These are phyloP conservation scores for Diaperis boleti DNA, from an alignment of 2,888 invertebrate species.

Conservation along the genomic window DNA sequence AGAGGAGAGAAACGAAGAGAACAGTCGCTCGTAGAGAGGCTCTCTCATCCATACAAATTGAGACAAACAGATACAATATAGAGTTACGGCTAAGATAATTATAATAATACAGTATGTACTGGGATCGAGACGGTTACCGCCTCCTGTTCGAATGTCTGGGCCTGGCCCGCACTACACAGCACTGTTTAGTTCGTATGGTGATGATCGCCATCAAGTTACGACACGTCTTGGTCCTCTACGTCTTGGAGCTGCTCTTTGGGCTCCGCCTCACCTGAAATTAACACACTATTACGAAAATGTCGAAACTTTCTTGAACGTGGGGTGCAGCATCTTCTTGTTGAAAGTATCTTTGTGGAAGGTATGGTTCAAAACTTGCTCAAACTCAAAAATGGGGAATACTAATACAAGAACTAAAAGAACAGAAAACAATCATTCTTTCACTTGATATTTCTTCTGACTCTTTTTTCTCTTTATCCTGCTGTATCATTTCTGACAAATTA, in stretches of 20 bases:
- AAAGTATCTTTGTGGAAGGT: no score
- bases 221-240: slow-evolving; percentile 95
- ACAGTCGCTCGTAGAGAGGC: slow-evolving; percentile 50
- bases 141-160: slow-evolving; percentile 40
- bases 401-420: no score
- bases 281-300: slow-evolving; percentile 52
- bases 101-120: slow-evolving; percentile 66
- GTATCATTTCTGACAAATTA: no score
- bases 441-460: no score
- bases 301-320: no score
- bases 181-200: slow-evolving; percentile 54
- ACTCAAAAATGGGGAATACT: no score
- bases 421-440: no score
- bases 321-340: no score
- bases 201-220: slow-evolving; percentile 73
- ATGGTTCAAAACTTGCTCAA: no score
- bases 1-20: slow-evolving; percentile 17
- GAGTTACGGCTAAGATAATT: slow-evolving; percentile 60
- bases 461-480: no score
- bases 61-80: slow-evolving; percentile 57
- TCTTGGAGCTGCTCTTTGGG: slow-evolving; percentile 93
- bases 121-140: slow-evolving; percentile 43
- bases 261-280: slow-evolving; percentile 84
- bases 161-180: slow-evolving; percentile 57
- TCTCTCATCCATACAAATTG: slow-evolving; percentile 42